Evolutionary conservation across 2,797 vertebrate genomes (phyloP), one percentile per base, ranked within the genome.

Genomic region (Scolopax rusticola): DNA sequence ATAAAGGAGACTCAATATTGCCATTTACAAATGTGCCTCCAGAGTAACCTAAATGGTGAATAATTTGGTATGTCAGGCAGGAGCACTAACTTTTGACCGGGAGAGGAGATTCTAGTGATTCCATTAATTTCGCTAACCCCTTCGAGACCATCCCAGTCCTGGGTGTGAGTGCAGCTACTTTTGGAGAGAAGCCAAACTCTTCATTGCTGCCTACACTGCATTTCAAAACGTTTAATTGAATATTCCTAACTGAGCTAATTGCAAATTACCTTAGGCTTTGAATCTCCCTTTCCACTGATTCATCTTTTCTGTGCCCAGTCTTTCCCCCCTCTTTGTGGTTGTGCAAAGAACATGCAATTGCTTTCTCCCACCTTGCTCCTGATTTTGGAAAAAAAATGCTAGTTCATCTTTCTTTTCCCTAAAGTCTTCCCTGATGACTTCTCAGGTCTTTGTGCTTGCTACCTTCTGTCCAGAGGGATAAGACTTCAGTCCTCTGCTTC

Each of bases 11-110:
- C 67, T 94, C 78, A 93, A 90, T 91, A 91, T 90, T 96, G 74
- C 88, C 80, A 47, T 93, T 96, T 95, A 84, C 77, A 87, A 91
- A 93, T 76, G 87, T 67, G 74, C 74, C 96, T 90, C 94, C 59
- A 63, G 94, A 74, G 96, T 83, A 65, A 82, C 41, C 28, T 95
- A 93, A 95, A 92, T 84, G 64, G 48, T 87, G 77, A 90, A 79
- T 95, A 90, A 96, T 96, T 95, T 86, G 53, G 24, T 86, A 77
- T 45, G 21, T 95, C 60, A 73, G 70, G 78, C 60, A 96, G 86
- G 43, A 92, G 67, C 74, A 93, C 74, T 95, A 96, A 94, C 77
- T 96, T 96, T 53, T 96, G 93, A 92, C 90, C 94, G 94, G 54
- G 20, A 89, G 45, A 93, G 56, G 67, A 93, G 69, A 93, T 94